Percentiles rank a stretch among this genome's conserved stretches.
phyloP scores from a whole-genome alignment of 2,888 invertebrate species.

The Nomada fucata region DNA sequence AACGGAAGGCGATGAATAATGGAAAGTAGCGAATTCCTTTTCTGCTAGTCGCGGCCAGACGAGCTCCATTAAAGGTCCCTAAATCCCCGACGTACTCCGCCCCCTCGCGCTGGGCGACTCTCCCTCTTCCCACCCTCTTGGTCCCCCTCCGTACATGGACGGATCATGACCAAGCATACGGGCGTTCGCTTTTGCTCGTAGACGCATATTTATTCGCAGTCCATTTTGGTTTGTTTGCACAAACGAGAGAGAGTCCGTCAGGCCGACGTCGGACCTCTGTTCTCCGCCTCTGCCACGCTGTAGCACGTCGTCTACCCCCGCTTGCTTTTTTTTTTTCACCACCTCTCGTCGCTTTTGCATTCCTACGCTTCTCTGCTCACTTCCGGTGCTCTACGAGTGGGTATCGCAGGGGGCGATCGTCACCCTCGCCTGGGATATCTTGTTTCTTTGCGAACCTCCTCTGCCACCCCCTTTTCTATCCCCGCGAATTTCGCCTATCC shows the following conservation, averaged over 20 bases:
- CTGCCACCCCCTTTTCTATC: background rate
- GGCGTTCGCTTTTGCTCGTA: constrained; percentile 81
- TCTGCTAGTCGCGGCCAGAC: constrained; percentile 73
- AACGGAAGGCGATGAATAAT: constrained; percentile 68
- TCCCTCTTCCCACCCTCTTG: constrained; percentile 57
- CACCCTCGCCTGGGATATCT: constrained; percentile 41
- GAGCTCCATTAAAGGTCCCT: constrained; percentile 80
- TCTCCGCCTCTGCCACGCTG: constrained; percentile 56
- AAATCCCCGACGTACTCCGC: constrained; percentile 78
- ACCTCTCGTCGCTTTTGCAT: constrained; percentile 75
- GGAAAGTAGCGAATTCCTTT: constrained; percentile 78
- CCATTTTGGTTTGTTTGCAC: constrained; percentile 84
- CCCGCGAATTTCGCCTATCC: background rate
- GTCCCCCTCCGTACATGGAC: constrained; percentile 74
- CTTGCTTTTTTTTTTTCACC: constrained; percentile 48
- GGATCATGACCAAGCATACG: constrained; percentile 84
- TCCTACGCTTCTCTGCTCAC: constrained; percentile 73
- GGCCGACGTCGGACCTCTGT: constrained; percentile 76
- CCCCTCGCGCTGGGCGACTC: constrained; percentile 58
- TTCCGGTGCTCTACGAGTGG: constrained; percentile 60
- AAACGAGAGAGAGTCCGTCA: constrained; percentile 80
- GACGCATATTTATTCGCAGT: constrained; percentile 84
- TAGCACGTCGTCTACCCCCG: constrained; percentile 34
- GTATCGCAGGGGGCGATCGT: constrained; percentile 54
- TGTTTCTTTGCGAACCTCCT: constrained; percentile 38